Conservation (phyloP, 2,113 vertebrate genomes). For the Chelonoidis abingdonii region DNA sequence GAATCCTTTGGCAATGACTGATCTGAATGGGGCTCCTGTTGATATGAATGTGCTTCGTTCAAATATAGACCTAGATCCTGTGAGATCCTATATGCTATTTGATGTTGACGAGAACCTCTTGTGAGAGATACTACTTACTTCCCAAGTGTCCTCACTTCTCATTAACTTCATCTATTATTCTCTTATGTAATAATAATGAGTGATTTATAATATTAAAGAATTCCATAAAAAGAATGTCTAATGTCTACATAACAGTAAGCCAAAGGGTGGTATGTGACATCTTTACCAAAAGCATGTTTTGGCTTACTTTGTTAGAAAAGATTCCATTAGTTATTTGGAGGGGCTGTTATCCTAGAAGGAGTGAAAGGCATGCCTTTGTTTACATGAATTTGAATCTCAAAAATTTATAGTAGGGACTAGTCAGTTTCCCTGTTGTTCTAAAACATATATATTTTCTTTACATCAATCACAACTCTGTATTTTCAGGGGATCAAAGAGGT, state of each 20-base stretch:
- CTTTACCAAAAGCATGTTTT: background rate
- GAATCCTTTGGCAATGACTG: background rate
- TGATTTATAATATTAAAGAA: background rate
- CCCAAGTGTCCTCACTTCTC: background rate
- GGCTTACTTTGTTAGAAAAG: background rate
- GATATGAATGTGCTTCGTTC: background rate
- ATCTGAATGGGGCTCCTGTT: background rate
- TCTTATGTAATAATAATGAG: background rate
- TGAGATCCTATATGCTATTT: background rate
- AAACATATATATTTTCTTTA: background rate
- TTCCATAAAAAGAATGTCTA: background rate
- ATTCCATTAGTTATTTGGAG: background rate
- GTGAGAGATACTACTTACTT: no score
- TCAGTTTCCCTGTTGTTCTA: background rate
- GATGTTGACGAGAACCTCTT: background rate
- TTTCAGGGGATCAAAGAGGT: background rate
- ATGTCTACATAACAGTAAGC: no score
- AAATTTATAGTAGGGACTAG: background rate
- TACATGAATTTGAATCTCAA: background rate
- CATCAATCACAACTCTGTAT: background rate
- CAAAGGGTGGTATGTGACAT: background rate
- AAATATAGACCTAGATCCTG: background rate
- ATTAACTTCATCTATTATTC: background rate
- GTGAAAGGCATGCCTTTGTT: background rate
- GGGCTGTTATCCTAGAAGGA: background rate